These are phyloP conservation scores for Apogon talboti DNA, from an alignment of 2,797 vertebrate genomes.

Conservation along the genomic window DNA sequence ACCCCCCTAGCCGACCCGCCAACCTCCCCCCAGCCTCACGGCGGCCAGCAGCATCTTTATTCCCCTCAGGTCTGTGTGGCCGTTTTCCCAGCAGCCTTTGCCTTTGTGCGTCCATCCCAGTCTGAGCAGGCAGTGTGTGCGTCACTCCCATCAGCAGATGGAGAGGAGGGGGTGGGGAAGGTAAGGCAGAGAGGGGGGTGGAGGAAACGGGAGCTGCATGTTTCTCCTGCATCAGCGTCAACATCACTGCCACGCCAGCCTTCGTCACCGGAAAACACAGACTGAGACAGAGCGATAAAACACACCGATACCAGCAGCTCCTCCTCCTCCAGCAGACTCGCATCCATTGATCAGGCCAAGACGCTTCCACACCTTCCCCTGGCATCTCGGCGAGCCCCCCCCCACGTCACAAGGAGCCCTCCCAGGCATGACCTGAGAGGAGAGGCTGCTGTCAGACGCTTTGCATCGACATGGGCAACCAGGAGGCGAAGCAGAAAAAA, in stretches of 20 bases:
- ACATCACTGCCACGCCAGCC: constrained; percentile 69
- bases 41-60: constrained; percentile 18
- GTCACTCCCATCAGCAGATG: constrained; percentile 84
- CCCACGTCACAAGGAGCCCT: constrained; percentile 19
- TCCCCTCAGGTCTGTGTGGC: constrained; percentile 10
- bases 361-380: neutral
- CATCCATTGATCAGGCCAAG: constrained; percentile 26
- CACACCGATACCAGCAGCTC: constrained; percentile 25
- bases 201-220: constrained; percentile 66
- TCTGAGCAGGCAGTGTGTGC: constrained; percentile 81
- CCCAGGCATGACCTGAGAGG: constrained; percentile 85
- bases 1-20: neutral
- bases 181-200: constrained; percentile 60
- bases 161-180: constrained; percentile 53
- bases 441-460: constrained; percentile 40
- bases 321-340: constrained; percentile 20
- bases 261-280: constrained; percentile 67
- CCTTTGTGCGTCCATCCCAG: constrained; percentile 24
- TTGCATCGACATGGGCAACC: constrained; percentile 91
- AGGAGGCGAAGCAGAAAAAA: constrained; percentile 93
- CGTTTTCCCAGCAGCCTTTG: neutral
- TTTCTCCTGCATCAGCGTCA: constrained; percentile 79
- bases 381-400: constrained; percentile 4
- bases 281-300: constrained; percentile 32
- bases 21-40: neutral